phyloP scores from a whole-genome alignment of 2,888 invertebrate species.

The Electrophaes corylata region DNA sequence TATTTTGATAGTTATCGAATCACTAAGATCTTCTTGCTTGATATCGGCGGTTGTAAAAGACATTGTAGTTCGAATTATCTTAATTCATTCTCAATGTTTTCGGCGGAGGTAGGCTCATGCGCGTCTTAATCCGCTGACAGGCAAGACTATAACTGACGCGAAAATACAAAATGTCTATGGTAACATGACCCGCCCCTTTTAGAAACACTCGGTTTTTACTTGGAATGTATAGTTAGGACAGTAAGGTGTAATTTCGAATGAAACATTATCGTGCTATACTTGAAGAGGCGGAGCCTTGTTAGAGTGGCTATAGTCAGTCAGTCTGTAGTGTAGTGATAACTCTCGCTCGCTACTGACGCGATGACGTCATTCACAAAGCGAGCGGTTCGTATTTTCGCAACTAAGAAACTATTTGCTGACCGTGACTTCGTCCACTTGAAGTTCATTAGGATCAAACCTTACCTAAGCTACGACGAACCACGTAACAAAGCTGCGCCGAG shows the following conservation, averaged over 20 bases:
- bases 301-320: background rate
- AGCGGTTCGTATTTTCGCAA: background rate
- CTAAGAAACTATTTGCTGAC: background rate
- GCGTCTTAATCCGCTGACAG: background rate
- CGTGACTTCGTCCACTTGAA: no score
- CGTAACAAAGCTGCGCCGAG: no score
- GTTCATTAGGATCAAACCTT: no score
- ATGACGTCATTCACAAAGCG: no score
- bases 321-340: no score
- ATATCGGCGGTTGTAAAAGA: background rate
- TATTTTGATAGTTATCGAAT: background rate
- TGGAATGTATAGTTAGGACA: background rate
- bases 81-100: background rate
- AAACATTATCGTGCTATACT: background rate
- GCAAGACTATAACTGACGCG: background rate
- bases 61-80: background rate
- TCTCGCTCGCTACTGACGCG: no score
- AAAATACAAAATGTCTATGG: conserved; percentile 11
- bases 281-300: conserved; percentile 8
- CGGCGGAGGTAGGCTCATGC: no score
- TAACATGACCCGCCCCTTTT: conserved; percentile 20
- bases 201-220: background rate
- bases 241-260: conserved; percentile 9
- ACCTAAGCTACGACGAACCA: no score
- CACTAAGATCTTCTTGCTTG: background rate